Conservation (phyloP, 2,797 vertebrate genomes). For the Silurus aristotelis region DNA sequence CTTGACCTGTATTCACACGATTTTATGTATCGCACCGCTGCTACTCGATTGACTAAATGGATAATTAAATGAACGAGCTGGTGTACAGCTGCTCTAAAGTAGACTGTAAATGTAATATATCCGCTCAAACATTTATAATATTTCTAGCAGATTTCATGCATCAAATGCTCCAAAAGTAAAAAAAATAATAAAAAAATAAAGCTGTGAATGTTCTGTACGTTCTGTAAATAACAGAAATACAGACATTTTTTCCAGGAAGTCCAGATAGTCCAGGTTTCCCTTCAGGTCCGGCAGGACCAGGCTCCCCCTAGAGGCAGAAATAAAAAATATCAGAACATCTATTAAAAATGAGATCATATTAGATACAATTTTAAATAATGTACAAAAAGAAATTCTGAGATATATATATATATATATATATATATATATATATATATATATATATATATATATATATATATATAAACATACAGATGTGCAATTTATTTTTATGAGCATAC, state of each 20-base stretch:
- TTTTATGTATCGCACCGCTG: background rate
- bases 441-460: no score
- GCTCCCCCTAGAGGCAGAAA: constrained; percentile 71
- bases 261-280: constrained; percentile 76
- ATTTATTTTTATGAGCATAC: no score
- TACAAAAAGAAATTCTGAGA: no score
- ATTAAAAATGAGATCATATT: no score
- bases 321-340: constrained; percentile 20
- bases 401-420: no score
- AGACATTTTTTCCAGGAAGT: constrained; percentile 71
- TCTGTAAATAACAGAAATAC: constrained; percentile 43
- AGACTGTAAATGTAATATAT: background rate
- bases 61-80: background rate
- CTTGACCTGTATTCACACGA: background rate
- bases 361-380: no score
- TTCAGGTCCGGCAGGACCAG: constrained; percentile 69
- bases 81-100: background rate
- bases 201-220: background rate
- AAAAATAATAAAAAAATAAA: background rate
- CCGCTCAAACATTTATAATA: background rate
- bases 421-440: no score
- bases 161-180: background rate
- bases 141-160: background rate
- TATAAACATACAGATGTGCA: no score
- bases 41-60: background rate